A percentile compares a stretch with the other conserved stretches of the same genome.
phyloP scores from a whole-genome alignment of 2,888 invertebrate genomes.

The Patella depressa region DNA sequence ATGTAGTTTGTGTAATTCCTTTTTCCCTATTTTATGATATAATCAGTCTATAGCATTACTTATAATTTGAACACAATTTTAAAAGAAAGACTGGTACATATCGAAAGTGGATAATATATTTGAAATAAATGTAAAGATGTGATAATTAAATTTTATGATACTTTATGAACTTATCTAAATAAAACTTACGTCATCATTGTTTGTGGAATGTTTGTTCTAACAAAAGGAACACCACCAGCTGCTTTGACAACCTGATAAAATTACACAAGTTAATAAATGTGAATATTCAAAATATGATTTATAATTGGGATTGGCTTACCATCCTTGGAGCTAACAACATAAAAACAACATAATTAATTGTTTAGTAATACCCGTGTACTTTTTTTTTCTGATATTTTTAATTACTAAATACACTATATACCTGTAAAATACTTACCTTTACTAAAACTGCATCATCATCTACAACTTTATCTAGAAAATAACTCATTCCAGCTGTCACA shows the following conservation, averaged over 20 bases:
- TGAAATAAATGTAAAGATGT: no score
- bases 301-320: slow-evolving; percentile 18
- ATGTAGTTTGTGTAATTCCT: no score
- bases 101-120: no score
- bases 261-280: background rate
- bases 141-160: no score
- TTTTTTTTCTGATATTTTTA: background rate
- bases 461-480: slow-evolving; percentile 36
- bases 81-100: no score
- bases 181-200: slow-evolving; percentile 43
- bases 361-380: background rate
- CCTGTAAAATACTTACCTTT: slow-evolving; percentile 35
- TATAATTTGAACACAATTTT: no score
- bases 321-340: slow-evolving; percentile 16
- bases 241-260: slow-evolving; percentile 51
- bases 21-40: no score
- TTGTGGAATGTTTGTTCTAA: slow-evolving; percentile 67
- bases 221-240: slow-evolving; percentile 73
- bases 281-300: no score
- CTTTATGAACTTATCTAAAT: background rate
- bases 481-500: slow-evolving; percentile 47
- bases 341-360: background rate
- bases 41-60: no score
- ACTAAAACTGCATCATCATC: slow-evolving; percentile 50
- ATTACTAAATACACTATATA: background rate